Evolutionary conservation across 2,888 invertebrate species (phyloP).

Genomic region (Hipparchia semele): DNA sequence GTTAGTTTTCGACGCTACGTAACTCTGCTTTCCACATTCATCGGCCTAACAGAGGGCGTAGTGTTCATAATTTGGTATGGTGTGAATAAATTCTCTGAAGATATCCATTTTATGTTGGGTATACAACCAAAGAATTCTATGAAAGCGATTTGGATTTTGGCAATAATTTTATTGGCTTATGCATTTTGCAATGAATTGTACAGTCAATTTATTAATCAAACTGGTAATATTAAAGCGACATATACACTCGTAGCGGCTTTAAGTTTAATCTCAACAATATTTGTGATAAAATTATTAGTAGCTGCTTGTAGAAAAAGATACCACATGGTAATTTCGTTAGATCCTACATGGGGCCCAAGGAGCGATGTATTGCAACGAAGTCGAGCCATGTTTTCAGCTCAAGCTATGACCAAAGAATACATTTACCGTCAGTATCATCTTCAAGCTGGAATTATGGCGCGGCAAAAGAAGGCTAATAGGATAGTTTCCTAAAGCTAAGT

Average conservation of each 20-base stretch:
- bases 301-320: constrained; percentile 50
- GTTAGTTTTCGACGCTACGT: constrained; percentile 46
- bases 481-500: constrained; percentile 39
- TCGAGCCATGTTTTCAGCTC: constrained; percentile 74
- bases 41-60: constrained; percentile 54
- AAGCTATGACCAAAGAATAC: constrained; percentile 80
- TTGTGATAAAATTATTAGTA: constrained; percentile 46
- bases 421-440: constrained; percentile 76
- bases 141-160: constrained; percentile 58
- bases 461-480: constrained; percentile 60
- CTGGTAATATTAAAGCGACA: constrained; percentile 25
- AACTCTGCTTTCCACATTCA: constrained; percentile 48
- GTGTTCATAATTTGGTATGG: constrained; percentile 71
- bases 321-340: constrained; percentile 47
- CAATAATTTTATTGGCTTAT: constrained; percentile 50
- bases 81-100: constrained; percentile 65
- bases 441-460: constrained; percentile 64
- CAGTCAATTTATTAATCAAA: constrained; percentile 17
- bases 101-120: constrained; percentile 77
- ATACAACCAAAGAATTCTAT: constrained; percentile 59
- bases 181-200: constrained; percentile 50
- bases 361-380: constrained; percentile 64
- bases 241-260: constrained; percentile 26
- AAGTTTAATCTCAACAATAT: constrained; percentile 33
- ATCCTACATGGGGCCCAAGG: constrained; percentile 66